phyloP scores from a whole-genome alignment of 1,140 invertebrate genomes.

The Nebria ingens region DNA sequence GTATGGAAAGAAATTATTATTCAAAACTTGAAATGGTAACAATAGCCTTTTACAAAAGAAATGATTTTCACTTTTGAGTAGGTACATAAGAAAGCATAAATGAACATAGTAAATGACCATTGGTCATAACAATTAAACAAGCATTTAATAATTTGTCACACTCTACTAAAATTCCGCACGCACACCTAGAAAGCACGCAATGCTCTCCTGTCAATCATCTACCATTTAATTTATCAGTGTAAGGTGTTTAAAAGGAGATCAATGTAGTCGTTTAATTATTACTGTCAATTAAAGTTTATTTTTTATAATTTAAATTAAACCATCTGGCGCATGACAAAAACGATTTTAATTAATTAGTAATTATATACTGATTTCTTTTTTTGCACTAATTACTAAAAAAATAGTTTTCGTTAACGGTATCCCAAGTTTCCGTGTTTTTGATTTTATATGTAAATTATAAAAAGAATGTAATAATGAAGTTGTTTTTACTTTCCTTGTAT shows the following conservation, averaged over 20 bases:
- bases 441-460: not conserved
- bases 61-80: no score
- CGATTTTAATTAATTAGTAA: not conserved
- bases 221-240: no score
- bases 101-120: no score
- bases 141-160: not conserved
- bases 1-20: no score
- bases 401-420: no score
- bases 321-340: not conserved
- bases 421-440: no score
- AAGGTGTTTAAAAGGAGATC: no score
- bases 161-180: not conserved
- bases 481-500: not conserved
- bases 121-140: not conserved
- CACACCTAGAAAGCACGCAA: not conserved
- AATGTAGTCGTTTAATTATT: not conserved
- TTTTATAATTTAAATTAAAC: not conserved
- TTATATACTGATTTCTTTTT: not conserved
- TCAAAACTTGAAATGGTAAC: not conserved
- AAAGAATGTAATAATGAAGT: not conserved
- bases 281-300: not conserved
- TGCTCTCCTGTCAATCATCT: not conserved
- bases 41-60: no score
- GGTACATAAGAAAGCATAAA: not conserved
- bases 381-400: not conserved